Percentiles rank a stretch among this genome's conserved stretches.
These are phyloP conservation scores for Camelus bactrianus DNA, from an alignment of 2,113 vertebrate species.

Conservation along the genomic window DNA sequence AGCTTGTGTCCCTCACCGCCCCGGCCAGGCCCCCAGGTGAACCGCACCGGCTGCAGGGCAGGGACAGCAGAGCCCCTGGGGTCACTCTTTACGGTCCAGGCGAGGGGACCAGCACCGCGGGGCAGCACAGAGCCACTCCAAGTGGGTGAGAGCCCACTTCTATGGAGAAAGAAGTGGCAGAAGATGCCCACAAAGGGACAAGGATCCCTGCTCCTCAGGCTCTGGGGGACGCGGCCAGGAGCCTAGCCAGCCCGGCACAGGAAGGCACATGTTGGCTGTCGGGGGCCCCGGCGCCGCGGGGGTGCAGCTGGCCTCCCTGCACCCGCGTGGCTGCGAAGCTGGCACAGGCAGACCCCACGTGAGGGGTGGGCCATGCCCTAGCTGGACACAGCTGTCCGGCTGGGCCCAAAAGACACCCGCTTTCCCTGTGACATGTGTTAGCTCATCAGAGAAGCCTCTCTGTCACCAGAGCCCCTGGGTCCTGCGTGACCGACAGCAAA, in stretches of 20 bases:
- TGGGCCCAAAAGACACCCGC: too few species aligned
- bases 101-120: accelerated
- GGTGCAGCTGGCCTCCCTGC: neutral
- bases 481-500: neutral
- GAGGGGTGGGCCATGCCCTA: neutral
- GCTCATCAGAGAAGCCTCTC: neutral
- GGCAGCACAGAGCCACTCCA: accelerated
- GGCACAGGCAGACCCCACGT: neutral
- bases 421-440: accelerated
- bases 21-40: too few species aligned
- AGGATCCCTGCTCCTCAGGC: accelerated
- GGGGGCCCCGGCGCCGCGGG: too few species aligned
- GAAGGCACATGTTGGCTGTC: neutral
- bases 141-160: accelerated
- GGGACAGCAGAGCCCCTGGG: neutral
- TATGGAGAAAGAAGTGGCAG: neutral
- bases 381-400: neutral
- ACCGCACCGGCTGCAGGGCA: accelerated
- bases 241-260: neutral
- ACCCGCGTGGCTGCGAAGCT: accelerated
- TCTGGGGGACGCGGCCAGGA: neutral
- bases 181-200: too few species aligned
- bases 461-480: neutral
- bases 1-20: neutral
- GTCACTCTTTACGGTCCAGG: neutral